Evolutionary conservation across 2,888 invertebrate genomes (phyloP), one percentile per base, ranked within the genome.

Genomic region (Dendrolimus houi): DNA sequence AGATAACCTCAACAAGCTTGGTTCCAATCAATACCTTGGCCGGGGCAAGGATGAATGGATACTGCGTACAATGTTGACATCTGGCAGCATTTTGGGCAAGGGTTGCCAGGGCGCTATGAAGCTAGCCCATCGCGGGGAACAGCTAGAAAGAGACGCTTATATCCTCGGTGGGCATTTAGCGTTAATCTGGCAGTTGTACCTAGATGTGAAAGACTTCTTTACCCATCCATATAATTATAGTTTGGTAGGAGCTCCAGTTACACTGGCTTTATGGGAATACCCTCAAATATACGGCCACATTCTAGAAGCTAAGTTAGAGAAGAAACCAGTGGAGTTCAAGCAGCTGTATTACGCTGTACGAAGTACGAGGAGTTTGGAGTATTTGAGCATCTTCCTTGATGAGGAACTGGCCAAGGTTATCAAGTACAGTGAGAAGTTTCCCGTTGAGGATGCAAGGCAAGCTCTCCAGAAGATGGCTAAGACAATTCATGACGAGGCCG

Each of bases 101-200:
- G 89, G 88, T 9, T 89, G 89, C 65, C 85, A 87, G 56, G 85
- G 75, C 0, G 89, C 88, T 6, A 87, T 89, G 86, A 88, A 84
- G 61, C 70, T 89, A 1, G 79, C 87, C 3, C 63, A 66, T 2
- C 72, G 69, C 1, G 81, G 81, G 0, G 69, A 71, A 47, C 69
- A 77, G 1, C 71, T 80, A 70, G 87, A 89, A 57, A 72, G 68
- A 12, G 74, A 83, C 54, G 89, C 88, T 0, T 89, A 88, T 64
- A 74, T 70, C 52, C 75, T 89, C 6, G 89, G 89, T 2, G 87
- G 87, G 0, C 89, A 88, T 59, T 69, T 89, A 53, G 87, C 86
- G 0, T 62, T 88, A 12, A 68, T 87, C n/a, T 89, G 89, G 88
- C 89, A 89, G 64, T 68, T 89, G 0, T 83, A 89, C 59, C 65